Conservation (phyloP, 2,113 vertebrate species). For the Cyanoderma ruficeps region DNA sequence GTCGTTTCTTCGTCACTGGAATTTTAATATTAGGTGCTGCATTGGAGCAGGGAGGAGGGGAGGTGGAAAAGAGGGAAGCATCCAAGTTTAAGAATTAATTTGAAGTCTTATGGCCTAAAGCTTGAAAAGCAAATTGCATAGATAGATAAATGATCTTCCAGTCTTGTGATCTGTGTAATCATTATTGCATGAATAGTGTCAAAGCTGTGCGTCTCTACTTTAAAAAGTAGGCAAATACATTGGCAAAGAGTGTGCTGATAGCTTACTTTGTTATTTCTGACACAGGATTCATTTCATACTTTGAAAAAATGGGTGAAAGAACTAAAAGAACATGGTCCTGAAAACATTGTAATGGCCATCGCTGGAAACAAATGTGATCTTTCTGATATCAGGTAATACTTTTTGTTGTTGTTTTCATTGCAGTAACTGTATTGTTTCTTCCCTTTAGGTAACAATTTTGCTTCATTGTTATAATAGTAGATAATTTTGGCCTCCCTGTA, state of each 20-base stretch:
- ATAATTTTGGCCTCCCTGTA: background rate
- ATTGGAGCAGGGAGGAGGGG: background rate
- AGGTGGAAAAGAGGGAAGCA: background rate
- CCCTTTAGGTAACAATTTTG: background rate
- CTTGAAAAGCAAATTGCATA: background rate
- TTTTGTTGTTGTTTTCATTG: background rate
- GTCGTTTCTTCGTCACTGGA: background rate
- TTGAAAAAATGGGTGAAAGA: slow-evolving; percentile 99
- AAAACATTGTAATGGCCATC: slow-evolving; percentile 97
- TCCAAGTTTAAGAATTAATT: background rate
- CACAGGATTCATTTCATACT: slow-evolving; percentile 96
- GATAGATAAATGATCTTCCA: background rate
- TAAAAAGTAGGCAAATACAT: background rate
- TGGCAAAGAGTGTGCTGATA: background rate
- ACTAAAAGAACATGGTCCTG: slow-evolving; percentile 94
- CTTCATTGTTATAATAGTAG: background rate
- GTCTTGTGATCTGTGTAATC: background rate
- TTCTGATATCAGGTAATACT: slow-evolving; percentile 90
- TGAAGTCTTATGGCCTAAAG: background rate
- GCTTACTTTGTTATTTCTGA: slow-evolving; percentile 10
- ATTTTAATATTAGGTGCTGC: background rate
- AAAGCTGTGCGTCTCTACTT: background rate
- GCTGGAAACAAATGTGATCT: slow-evolving; percentile 98
- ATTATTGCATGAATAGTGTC: background rate
- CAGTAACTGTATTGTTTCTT: background rate